Conservation (phyloP, 2,113 vertebrate species). For the Ailurus styani region DNA sequence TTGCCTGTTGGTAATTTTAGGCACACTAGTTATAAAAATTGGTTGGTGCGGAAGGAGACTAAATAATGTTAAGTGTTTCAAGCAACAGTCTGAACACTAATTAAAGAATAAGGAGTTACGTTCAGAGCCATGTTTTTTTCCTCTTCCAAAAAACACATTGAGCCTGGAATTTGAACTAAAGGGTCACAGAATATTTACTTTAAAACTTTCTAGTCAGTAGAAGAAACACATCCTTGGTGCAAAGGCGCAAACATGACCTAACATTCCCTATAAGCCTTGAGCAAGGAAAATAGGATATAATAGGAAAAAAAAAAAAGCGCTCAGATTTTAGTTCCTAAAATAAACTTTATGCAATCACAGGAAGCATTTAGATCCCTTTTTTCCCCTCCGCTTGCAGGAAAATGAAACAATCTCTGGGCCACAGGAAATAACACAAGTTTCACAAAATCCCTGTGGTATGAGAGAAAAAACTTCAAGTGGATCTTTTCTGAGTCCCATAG, state of each 20-base stretch:
- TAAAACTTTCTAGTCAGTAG: conserved; percentile 25
- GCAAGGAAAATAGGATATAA: conserved; percentile 23
- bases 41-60: background rate
- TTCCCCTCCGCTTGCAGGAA: conserved; percentile 36
- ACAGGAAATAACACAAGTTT: conserved; percentile 76
- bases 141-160: background rate
- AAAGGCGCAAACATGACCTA: background rate
- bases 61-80: background rate
- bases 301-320: background rate
- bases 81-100: background rate
- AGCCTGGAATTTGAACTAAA: background rate
- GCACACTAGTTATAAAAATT: background rate
- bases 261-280: conserved; percentile 32
- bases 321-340: conserved; percentile 62
- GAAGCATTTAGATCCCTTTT: conserved; percentile 30
- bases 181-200: background rate
- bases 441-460: conserved; percentile 69
- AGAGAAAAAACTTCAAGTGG: conserved; percentile 69
- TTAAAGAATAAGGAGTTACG: background rate
- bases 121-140: background rate
- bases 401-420: conserved; percentile 65
- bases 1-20: conserved; percentile 2
- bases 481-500: conserved; percentile 64
- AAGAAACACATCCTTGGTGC: conserved; percentile 24
- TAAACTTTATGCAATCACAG: conserved; percentile 55